These are phyloP conservation scores for Uropsilus gracilis DNA, from an alignment of 2,113 vertebrate species.

Conservation along the genomic window DNA sequence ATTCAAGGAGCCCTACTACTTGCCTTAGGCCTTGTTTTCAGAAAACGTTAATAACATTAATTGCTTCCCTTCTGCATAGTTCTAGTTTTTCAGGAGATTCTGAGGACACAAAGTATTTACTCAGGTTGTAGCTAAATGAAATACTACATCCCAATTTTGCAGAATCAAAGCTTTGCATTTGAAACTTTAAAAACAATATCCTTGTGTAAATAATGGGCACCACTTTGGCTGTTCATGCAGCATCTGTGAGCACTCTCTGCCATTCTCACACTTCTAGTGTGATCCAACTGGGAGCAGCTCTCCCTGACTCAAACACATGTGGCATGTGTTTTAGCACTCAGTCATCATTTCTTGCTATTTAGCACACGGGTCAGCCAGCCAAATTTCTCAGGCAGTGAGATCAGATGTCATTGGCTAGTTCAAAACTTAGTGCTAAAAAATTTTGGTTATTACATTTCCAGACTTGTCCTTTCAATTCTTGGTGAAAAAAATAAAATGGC, in stretches of 20 bases:
- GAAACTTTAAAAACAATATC: conserved; percentile 54
- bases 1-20: neutral
- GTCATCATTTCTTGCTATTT: neutral
- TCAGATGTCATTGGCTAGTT: neutral
- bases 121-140: conserved; percentile 30
- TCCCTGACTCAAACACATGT: neutral
- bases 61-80: conserved; percentile 21
- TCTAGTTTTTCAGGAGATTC: conserved; percentile 4
- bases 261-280: neutral
- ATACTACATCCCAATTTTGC: neutral
- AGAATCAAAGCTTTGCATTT: conserved; percentile 38
- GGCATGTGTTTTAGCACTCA: neutral
- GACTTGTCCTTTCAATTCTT: neutral
- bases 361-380: neutral
- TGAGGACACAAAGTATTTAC: neutral
- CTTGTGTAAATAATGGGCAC: conserved; percentile 44
- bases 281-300: neutral
- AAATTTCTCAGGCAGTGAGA: neutral
- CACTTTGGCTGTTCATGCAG: neutral
- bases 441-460: neutral
- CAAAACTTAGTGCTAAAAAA: neutral
- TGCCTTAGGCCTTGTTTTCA: neutral
- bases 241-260: neutral
- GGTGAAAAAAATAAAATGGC: neutral
- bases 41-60: conserved; percentile 8